Evolutionary conservation across 1,140 invertebrate species (phyloP), one percentile per base, ranked within the genome.

Genomic region (Heliothis subflexa): DNA sequence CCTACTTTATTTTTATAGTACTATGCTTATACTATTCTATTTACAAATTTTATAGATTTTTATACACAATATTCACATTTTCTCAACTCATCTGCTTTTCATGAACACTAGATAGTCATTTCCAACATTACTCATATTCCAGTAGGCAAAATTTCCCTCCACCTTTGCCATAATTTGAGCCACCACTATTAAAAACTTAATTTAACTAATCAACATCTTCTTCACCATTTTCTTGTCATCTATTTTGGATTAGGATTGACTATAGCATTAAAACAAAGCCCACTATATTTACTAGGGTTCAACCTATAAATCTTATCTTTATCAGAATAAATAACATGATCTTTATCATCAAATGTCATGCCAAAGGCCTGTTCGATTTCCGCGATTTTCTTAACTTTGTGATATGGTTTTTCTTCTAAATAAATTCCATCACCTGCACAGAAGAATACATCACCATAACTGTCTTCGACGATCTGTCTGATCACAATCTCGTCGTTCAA

Each of bases 401-500:
- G n/a, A 79, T 84, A 87, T 3, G 90, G 92, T 52, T 92, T 93
- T 55, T 89, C 84, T 83, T 93, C 92, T 0, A 92, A 59, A 66
- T 91, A 92, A 50, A 92, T 85, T 0, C 91, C 91, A 74, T 91
- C 83, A 18, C 61, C 76, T 4, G 80, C 85, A 85, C 88, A 88
- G n/a, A 92, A 87, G 70, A 92, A 92, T 18, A 90, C 59, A 70
- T 93, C 92, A 0, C 92, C 91, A 62, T 88, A 92, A 16, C 70
- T 80, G 72, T 93, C 92, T 77, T 93, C 89, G 1, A 81, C 83
- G n/a, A 93, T 92, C 66, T 92, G 91, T 71, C 88, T 66, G 0
- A 92, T 70, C 25, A 74, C 68, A 5, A 89, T 81, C 14, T 86
- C 84, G 76, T 92, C 90, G 61, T 82, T 81, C 9, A 93, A 55